phyloP scores from a whole-genome alignment of 1,140 invertebrate genomes.

The Drosophila malerkotliana region DNA sequence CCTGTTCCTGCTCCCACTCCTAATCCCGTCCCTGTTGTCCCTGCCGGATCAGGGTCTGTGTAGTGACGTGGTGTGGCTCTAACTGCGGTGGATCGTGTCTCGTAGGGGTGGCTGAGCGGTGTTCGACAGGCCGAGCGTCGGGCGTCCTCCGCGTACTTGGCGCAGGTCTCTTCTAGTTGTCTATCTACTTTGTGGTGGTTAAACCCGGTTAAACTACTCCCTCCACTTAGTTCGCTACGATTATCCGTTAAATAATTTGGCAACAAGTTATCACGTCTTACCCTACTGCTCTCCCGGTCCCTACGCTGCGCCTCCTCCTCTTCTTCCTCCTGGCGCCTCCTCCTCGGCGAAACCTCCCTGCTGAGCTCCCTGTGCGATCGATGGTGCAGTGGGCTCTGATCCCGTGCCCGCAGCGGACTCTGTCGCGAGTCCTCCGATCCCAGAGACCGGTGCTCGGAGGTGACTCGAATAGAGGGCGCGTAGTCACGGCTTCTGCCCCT shows the following conservation, averaged over 20 bases:
- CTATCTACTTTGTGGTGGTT: slow-evolving; percentile 83
- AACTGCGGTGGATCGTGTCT: slow-evolving; percentile 50
- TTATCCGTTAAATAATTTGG: slow-evolving; percentile 83
- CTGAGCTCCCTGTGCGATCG: slow-evolving; percentile 75
- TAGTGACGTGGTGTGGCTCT: slow-evolving; percentile 21
- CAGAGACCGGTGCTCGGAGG: slow-evolving; percentile 68
- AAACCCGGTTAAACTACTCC: slow-evolving; percentile 83
- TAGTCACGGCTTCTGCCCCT: slow-evolving; percentile 52
- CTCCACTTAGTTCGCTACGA: slow-evolving; percentile 77
- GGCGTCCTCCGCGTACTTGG: slow-evolving; percentile 76
- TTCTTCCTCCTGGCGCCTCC: slow-evolving; percentile 38
- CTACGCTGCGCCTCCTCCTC: slow-evolving; percentile 22
- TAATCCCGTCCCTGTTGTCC: slow-evolving; percentile 18
- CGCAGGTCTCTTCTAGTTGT: slow-evolving; percentile 81
- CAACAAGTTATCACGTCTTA: slow-evolving; percentile 83
- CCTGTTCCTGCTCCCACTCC: slow-evolving; percentile 15
- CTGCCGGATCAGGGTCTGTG: slow-evolving; percentile 29
- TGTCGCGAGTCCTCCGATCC: slow-evolving; percentile 71
- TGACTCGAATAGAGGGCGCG: slow-evolving; percentile 68
- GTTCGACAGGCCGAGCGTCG: slow-evolving; percentile 72
- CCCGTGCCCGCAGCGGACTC: slow-evolving; percentile 24
- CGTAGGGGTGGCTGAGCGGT: slow-evolving; percentile 71
- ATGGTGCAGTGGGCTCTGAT: slow-evolving; percentile 65
- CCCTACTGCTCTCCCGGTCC: slow-evolving; percentile 79
- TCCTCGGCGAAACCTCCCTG: slow-evolving; percentile 69